Conservation (phyloP, 2,797 vertebrate genomes). For the Hyperoplus immaculatus region DNA sequence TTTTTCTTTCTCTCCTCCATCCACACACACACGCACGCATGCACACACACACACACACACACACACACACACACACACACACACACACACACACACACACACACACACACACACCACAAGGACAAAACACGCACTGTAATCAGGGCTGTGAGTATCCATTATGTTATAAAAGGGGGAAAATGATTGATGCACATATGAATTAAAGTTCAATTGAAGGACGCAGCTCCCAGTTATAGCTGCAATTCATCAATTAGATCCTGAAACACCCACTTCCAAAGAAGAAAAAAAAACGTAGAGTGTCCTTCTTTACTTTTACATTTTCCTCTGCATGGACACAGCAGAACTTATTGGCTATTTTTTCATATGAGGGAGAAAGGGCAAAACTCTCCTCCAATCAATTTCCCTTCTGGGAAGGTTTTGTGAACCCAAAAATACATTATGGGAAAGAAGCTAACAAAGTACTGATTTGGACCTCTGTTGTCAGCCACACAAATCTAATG, state of each 20-base stretch:
- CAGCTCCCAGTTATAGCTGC: constrained; percentile 73
- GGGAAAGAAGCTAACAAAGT: neutral
- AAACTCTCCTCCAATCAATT: constrained; percentile 6
- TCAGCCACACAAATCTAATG: neutral
- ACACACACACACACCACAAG: constrained; percentile 61
- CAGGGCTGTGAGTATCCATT: constrained; percentile 73
- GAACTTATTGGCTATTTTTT: constrained; percentile 33
- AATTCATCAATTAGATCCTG: constrained; percentile 84
- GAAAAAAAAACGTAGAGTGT: constrained; percentile 43
- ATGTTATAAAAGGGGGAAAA: constrained; percentile 70
- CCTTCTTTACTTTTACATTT: constrained; percentile 39
- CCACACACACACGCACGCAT: neutral
- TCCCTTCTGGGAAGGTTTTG: neutral
- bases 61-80: neutral
- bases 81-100: constrained; percentile 2
- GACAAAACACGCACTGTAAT: constrained; percentile 71
- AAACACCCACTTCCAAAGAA: constrained; percentile 67
- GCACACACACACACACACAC: neutral
- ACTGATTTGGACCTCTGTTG: neutral
- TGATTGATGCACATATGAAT: constrained; percentile 85
- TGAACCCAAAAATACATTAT: constrained; percentile 4
- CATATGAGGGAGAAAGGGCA: constrained; percentile 32
- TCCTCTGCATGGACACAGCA: constrained; percentile 15
- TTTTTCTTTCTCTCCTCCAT: neutral
- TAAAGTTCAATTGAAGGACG: constrained; percentile 86